Evolutionary conservation across 2,888 invertebrate species (phyloP).

Genomic region (Xanthia togata): DNA sequence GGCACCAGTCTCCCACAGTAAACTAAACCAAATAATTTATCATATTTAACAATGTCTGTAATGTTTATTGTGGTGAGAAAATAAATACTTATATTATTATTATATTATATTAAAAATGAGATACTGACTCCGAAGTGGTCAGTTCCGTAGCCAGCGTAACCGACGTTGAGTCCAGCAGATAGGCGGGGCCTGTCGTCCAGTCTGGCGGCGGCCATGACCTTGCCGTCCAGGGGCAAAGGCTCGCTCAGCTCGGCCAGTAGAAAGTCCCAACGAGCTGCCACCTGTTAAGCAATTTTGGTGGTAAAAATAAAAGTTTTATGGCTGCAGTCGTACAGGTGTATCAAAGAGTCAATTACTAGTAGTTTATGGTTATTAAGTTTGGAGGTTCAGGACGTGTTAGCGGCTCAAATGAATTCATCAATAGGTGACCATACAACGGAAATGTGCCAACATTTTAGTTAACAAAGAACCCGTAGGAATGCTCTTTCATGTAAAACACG

Average conservation of each 20-base stretch:
- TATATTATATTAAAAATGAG: too few relatives aligned
- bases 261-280: slow-evolving; percentile 86
- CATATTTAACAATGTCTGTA: too few relatives aligned
- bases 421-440: background rate
- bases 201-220: slow-evolving; percentile 76
- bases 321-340: background rate
- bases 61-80: too few relatives aligned
- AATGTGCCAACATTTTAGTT: background rate
- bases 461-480: slow-evolving; percentile 10
- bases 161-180: slow-evolving; percentile 73
- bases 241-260: slow-evolving; percentile 82
- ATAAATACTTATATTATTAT: too few relatives aligned
- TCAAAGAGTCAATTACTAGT: background rate
- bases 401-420: background rate
- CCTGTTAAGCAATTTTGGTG: slow-evolving; percentile 69
- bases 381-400: background rate
- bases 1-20: too few relatives aligned
- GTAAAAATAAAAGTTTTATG: slow-evolving; percentile 6
- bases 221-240: slow-evolving; percentile 80
- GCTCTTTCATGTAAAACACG: slow-evolving; percentile 2
- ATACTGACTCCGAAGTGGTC: slow-evolving; percentile 82
- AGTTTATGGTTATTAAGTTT: background rate
- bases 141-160: slow-evolving; percentile 84
- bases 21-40: too few relatives aligned
- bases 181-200: slow-evolving; percentile 73